Conservation (phyloP, 2,888 invertebrate species). For the Mellilla xanthometata region DNA sequence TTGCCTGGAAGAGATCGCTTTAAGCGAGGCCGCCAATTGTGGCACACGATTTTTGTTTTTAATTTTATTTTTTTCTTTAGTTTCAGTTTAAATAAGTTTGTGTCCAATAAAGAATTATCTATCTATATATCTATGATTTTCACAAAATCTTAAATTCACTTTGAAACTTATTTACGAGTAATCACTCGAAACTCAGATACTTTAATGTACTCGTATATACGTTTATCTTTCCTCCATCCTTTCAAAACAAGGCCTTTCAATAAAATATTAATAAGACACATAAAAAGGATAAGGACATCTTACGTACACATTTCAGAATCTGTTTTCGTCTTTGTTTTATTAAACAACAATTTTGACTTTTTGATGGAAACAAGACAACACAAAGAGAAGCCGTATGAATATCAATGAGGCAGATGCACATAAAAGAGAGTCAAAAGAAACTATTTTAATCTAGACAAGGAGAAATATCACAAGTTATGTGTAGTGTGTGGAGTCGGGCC, state of each 20-base stretch:
- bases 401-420: slow-evolving; percentile 50
- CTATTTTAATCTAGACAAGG: slow-evolving; percentile 62
- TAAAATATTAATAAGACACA: slow-evolving; percentile 52
- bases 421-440: slow-evolving; percentile 49
- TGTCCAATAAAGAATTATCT: too few species aligned
- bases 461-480: slow-evolving; percentile 58
- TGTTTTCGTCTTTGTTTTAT: slow-evolving; percentile 24
- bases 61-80: too few species aligned
- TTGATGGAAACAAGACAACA: slow-evolving; percentile 32
- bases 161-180: too few species aligned
- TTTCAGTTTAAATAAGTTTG: too few species aligned
- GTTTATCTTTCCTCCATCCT: slow-evolving; percentile 57
- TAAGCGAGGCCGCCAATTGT: too few species aligned
- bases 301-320: slow-evolving; percentile 6
- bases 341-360: slow-evolving; percentile 28
- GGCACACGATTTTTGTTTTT: too few species aligned
- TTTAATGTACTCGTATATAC: slow-evolving; percentile 57
- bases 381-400: slow-evolving; percentile 50
- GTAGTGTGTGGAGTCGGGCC: slow-evolving; percentile 60
- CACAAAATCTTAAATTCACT: too few species aligned
- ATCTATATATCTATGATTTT: too few species aligned
- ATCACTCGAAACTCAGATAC: slow-evolving; percentile 30
- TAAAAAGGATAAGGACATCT: slow-evolving; percentile 43
- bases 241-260: slow-evolving; percentile 55
- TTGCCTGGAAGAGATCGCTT: too few species aligned